A percentile compares a stretch with the other conserved stretches of the same genome.
phyloP scores from a whole-genome alignment of 2,113 vertebrate genomes.

The Ellobius talpinus region DNA sequence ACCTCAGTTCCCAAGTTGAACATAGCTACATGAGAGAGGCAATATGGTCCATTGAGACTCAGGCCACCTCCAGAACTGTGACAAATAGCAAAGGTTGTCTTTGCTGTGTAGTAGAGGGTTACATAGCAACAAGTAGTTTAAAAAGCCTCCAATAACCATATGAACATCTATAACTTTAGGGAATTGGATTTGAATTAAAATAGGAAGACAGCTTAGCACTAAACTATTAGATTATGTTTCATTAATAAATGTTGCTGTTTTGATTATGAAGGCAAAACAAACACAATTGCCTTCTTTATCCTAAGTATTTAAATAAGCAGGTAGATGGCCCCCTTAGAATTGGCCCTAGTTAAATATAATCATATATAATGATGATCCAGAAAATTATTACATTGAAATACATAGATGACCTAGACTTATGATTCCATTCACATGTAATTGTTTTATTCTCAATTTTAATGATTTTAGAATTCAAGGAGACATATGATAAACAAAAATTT shows the following conservation, averaged over 20 bases:
- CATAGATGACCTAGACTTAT: not conserved
- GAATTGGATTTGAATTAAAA: conserved; percentile 20
- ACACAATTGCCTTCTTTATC: not conserved
- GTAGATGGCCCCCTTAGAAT: not conserved
- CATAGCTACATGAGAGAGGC: not conserved
- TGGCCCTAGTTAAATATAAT: not conserved
- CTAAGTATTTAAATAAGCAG: conserved; percentile 26
- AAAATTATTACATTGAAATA: conserved; percentile 27
- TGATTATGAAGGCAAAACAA: not conserved
- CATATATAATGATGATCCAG: conserved; percentile 20
- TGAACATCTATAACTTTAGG: not conserved
- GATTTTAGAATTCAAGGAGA: not conserved
- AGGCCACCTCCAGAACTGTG: not conserved
- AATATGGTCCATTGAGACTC: not conserved
- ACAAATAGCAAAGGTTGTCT: not conserved
- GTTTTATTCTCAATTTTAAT: not conserved
- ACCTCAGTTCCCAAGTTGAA: not conserved
- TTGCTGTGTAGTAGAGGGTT: not conserved
- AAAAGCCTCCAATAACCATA: not conserved
- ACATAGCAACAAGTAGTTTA: not conserved
- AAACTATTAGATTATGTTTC: not conserved
- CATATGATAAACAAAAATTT: not conserved
- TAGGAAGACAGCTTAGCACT: not conserved
- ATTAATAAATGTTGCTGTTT: not conserved
- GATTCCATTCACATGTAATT: not conserved